Percentiles rank a stretch among this genome's conserved stretches.
phyloP scores from a whole-genome alignment of 2,888 invertebrate species.

The Phragmatobia fuliginosa region DNA sequence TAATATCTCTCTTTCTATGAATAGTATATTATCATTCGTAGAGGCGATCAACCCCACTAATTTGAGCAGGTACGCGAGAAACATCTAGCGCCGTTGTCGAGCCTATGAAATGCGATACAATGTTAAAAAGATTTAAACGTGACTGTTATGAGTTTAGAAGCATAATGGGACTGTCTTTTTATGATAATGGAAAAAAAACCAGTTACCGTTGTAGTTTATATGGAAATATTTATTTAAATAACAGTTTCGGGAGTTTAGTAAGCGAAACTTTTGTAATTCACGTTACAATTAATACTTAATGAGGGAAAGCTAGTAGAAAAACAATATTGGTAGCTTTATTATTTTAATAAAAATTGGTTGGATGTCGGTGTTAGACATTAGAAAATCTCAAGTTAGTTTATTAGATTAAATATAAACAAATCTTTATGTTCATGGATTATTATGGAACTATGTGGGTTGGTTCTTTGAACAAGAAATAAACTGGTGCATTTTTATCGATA shows the following conservation, averaged over 20 bases:
- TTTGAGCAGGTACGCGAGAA: background rate
- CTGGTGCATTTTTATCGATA: background rate
- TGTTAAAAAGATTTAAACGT: background rate
- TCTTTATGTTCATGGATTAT: background rate
- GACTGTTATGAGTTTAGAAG: background rate
- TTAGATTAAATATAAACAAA: conserved; percentile 14
- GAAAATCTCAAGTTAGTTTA: conserved; percentile 37
- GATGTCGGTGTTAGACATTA: conserved; percentile 31
- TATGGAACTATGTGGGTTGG: background rate
- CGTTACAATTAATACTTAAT: conserved; percentile 19
- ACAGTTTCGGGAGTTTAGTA: background rate
- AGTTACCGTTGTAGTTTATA: conserved; percentile 1
- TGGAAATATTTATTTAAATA: conserved; percentile 4
- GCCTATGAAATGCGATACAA: background rate
- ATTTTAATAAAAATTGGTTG: conserved; percentile 30
- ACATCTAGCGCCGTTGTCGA: background rate
- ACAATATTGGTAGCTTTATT: conserved; percentile 30
- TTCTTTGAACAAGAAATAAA: background rate
- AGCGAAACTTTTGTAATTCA: background rate
- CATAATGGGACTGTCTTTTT: conserved; percentile 8
- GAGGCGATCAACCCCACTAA: background rate
- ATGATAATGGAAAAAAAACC: background rate
- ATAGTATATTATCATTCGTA: no score
- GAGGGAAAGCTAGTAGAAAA: conserved; percentile 45
- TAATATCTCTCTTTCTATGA: no score